phyloP scores from a whole-genome alignment of 2,888 invertebrate species.

The Ceramica pisi region DNA sequence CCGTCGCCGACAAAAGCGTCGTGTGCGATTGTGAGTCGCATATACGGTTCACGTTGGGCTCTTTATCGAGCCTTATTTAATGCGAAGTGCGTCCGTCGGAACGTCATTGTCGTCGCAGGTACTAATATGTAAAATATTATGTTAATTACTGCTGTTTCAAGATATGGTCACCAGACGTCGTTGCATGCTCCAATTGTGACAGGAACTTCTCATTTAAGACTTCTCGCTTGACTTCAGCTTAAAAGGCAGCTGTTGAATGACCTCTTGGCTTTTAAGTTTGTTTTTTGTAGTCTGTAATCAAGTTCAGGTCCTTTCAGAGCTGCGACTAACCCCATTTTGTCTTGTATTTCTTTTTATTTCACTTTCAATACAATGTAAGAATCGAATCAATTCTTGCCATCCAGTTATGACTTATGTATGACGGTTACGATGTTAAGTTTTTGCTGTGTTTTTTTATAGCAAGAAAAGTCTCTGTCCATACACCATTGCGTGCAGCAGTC shows the following conservation, averaged over 20 bases:
- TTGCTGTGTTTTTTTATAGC: conserved; percentile 36
- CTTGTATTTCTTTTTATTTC: background rate
- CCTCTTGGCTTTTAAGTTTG: conserved; percentile 11
- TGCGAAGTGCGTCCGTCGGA: conserved; percentile 55
- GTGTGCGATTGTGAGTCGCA: conserved; percentile 65
- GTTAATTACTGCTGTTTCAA: conserved; percentile 54
- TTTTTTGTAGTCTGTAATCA: conserved; percentile 1
- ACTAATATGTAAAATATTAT: conserved; percentile 63
- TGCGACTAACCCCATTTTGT: background rate
- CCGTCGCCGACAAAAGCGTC: conserved; percentile 62
- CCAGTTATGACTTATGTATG: conserved; percentile 23
- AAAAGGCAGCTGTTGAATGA: conserved; percentile 23
- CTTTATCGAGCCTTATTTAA: conserved; percentile 57
- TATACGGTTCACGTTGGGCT: conserved; percentile 59
- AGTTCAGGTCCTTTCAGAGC: conserved; percentile 3
- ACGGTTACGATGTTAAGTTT: conserved; percentile 23
- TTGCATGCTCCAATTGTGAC: conserved; percentile 30
- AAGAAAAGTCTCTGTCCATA: conserved; percentile 43
- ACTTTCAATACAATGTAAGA: background rate
- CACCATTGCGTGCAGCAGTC: conserved; percentile 67
- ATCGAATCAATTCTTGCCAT: conserved; percentile 12
- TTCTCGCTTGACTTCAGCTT: conserved; percentile 28
- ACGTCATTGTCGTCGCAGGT: conserved; percentile 66
- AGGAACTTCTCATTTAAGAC: conserved; percentile 41
- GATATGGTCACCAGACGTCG: conserved; percentile 24